Evolutionary conservation across 1,140 invertebrate species (phyloP).

Genomic region (Caenorhabditis remanei): DNA sequence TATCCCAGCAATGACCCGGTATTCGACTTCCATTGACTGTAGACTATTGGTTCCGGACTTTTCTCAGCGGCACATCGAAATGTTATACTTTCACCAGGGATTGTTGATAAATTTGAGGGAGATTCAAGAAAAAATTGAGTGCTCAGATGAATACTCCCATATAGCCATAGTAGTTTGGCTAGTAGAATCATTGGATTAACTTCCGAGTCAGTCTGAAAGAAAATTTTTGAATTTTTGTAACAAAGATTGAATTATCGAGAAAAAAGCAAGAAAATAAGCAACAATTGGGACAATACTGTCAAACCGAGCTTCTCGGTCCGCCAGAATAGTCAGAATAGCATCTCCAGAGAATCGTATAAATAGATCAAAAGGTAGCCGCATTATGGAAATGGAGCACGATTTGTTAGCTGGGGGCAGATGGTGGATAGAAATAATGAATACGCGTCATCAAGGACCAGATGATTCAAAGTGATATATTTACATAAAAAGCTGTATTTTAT

Average conservation of each 20-base stretch:
- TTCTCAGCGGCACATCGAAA: slow-evolving; percentile 62
- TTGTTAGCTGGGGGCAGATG: slow-evolving; percentile 33
- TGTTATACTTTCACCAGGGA: slow-evolving; percentile 58
- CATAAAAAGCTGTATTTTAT: slow-evolving; percentile 57
- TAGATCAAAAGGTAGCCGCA: slow-evolving; percentile 46
- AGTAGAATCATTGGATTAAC: slow-evolving; percentile 36
- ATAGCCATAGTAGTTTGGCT: slow-evolving; percentile 38
- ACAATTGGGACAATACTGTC: neutral
- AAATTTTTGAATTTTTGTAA: neutral
- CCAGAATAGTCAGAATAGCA: neutral
- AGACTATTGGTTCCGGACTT: slow-evolving; percentile 45
- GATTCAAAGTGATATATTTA: slow-evolving; percentile 54
- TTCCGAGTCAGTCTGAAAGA: slow-evolving; percentile 6
- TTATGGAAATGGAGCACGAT: slow-evolving; percentile 46
- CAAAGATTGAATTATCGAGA: neutral
- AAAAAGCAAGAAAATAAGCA: neutral
- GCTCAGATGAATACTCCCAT: neutral
- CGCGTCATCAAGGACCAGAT: slow-evolving; percentile 53
- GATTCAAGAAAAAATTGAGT: slow-evolving; percentile 54
- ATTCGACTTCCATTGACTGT: slow-evolving; percentile 66
- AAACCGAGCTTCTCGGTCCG: slow-evolving; percentile 13
- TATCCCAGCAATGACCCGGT: slow-evolving; percentile 63
- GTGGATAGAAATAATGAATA: slow-evolving; percentile 49
- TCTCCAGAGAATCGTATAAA: slow-evolving; percentile 48
- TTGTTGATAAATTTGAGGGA: slow-evolving; percentile 58